These are phyloP conservation scores for Hemithea aestivaria DNA, from an alignment of 2,888 invertebrate genomes.

Conservation along the genomic window DNA sequence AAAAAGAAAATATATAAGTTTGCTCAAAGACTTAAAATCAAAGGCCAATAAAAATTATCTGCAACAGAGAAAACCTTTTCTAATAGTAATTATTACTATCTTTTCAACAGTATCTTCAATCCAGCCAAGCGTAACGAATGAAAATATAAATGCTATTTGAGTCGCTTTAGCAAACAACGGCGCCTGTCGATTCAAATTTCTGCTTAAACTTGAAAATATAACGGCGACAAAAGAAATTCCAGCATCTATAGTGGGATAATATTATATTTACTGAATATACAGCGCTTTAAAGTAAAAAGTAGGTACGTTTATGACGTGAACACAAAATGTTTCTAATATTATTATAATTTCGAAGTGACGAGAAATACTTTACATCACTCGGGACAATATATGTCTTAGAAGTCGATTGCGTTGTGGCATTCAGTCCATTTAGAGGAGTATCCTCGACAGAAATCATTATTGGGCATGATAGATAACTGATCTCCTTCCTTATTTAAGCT, in stretches of 20 bases:
- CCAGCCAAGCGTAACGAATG: constrained; percentile 36
- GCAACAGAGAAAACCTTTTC: constrained; percentile 23
- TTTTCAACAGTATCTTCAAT: constrained; percentile 39
- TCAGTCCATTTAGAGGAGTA: constrained; percentile 36
- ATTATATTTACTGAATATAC: constrained; percentile 23
- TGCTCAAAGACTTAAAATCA: no score
- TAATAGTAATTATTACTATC: constrained; percentile 32
- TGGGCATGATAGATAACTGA: constrained; percentile 24
- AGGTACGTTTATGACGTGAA: no score
- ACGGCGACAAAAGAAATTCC: constrained; percentile 28
- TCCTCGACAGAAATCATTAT: constrained; percentile 18
- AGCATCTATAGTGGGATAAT: constrained; percentile 24
- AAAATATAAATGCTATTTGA: constrained; percentile 43
- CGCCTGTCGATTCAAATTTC: constrained; percentile 34
- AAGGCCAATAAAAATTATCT: constrained; percentile 22
- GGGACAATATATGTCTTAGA: no score
- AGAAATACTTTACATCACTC: no score
- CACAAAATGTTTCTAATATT: no score
- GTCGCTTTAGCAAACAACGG: constrained; percentile 38
- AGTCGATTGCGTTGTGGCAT: constrained; percentile 16
- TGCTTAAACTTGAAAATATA: constrained; percentile 33
- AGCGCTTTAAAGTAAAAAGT: not conserved
- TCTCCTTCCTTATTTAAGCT: constrained; percentile 30
- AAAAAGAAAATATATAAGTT: no score
- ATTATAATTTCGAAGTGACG: no score